Base-by-base conservation (phyloP, 2,888 invertebrate genomes). In the Netelia virgata region DNA sequence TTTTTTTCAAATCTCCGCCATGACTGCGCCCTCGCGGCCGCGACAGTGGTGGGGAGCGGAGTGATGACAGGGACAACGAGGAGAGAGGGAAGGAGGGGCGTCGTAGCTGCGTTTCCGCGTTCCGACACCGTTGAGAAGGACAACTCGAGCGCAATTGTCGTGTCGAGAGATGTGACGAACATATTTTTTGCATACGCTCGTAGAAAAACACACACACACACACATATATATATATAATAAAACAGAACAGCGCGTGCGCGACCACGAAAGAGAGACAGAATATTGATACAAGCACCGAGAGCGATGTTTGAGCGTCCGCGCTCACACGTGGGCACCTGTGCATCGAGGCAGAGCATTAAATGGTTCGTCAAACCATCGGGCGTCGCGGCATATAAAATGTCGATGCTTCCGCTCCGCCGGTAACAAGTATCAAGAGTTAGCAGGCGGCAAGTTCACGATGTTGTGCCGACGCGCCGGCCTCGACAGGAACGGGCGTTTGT, bases 291-390 rank as follows among this genome's bases (percentile, higher is more conserved):
- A 36, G 36, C 36, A 36, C 36, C 5, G 36, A 16, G 66, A 14
- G 23, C 23, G 55, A 14, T 69, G 77, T 77, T 77, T 36, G 36
- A 36, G 3, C 36, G 36, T 36, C 36, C 6, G 6, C 87, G 85
- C 84, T 86, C 82, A 82, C 90, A 90, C 90, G 89, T 89, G 90
- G 88, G 86, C 89, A 88, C 89, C 86, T 88, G 88, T 86, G 85
- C 87, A 86, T 84, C 85, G 85, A 82, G 77, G 36, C 36, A 82
- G 72, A 82, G 57, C 66, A 66, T 75, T 55, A 66, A 75, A 68
- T 28, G 41, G 66, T 75, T 76, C 36, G 36, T 36, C 36, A 36
- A 36, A 36, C 36, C 36, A 36, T 36, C 36, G 36, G 6, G 6
- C 36, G 36, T 36, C 36, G 6, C 36, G 36, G 6, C 5, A 36